phyloP scores from a whole-genome alignment of 1,140 invertebrate species.

The Anadara kagoshimensis region DNA sequence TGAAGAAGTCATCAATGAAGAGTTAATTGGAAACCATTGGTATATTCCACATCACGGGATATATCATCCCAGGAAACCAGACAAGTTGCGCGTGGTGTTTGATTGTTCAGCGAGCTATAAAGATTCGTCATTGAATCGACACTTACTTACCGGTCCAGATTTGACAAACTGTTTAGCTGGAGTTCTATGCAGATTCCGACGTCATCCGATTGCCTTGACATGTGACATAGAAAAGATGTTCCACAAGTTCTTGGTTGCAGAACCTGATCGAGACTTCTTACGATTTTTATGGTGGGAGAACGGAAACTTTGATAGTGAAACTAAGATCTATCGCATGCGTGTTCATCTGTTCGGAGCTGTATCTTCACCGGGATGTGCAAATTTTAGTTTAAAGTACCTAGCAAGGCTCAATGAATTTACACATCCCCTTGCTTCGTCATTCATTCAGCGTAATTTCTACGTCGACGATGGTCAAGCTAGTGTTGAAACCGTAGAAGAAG shows the following conservation, averaged over 20 bases:
- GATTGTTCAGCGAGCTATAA: conserved; percentile 41
- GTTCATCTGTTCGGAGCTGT: conserved; percentile 48
- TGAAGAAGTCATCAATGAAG: conserved; percentile 11
- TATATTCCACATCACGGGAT: conserved; percentile 30
- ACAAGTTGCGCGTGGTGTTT: conserved; percentile 46
- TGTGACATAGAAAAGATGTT: conserved; percentile 55
- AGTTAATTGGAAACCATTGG: conserved; percentile 3
- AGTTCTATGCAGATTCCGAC: conserved; percentile 50
- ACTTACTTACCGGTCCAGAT: conserved; percentile 51
- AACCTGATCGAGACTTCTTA: conserved; percentile 25
- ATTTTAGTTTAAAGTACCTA: conserved; percentile 32
- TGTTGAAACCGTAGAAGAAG: conserved; percentile 11
- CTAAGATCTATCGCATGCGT: conserved; percentile 38
- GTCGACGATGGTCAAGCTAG: conserved; percentile 40
- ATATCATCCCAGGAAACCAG: conserved; percentile 3
- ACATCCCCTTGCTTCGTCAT: conserved; percentile 6
- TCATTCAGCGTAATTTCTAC: conserved; percentile 39
- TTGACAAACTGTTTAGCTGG: conserved; percentile 44
- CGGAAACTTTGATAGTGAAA: background rate
- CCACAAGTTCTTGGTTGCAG: conserved; percentile 33
- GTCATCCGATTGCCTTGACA: conserved; percentile 42
- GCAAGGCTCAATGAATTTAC: conserved; percentile 11
- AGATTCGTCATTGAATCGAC: conserved; percentile 51
- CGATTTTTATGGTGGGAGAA: conserved; percentile 44
- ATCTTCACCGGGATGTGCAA: conserved; percentile 44